Evolutionary conservation across 2,797 vertebrate genomes (phyloP).

Genomic region (Lepidocolaptes lacrymiger): DNA sequence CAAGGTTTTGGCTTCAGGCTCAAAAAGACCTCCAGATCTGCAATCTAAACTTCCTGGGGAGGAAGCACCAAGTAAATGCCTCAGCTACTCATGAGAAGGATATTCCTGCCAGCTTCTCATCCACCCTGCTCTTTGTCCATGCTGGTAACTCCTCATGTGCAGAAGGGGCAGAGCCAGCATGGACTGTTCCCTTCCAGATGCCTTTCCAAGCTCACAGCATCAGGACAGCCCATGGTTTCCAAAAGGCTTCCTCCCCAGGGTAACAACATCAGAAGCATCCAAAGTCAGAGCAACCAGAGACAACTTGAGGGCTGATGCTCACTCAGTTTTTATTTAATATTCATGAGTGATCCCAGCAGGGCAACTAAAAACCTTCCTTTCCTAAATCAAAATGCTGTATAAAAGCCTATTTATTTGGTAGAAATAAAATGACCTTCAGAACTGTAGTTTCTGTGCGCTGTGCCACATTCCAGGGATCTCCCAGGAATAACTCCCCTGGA

Average conservation of each 20-base stretch:
- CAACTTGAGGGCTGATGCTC: not conserved
- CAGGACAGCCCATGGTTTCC: not conserved
- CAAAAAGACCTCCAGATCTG: not conserved
- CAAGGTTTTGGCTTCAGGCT: slow-evolving; percentile 11
- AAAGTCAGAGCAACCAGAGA: not conserved
- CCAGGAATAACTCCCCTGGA: not conserved
- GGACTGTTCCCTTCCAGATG: not conserved
- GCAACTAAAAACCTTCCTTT: slow-evolving; percentile 59
- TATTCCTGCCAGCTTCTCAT: not conserved
- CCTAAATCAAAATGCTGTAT: slow-evolving; percentile 57
- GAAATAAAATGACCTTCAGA: slow-evolving; percentile 61
- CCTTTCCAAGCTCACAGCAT: not conserved
- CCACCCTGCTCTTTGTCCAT: too few relatives aligned
- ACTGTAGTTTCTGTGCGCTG: not conserved
- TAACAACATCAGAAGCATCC: not conserved
- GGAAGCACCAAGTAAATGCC: not conserved
- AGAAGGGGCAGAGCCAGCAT: not conserved
- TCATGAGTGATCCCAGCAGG: slow-evolving; percentile 58
- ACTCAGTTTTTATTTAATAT: not conserved
- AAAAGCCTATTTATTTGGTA: slow-evolving; percentile 50
- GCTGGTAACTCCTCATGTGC: not conserved
- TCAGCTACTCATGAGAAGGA: not conserved
- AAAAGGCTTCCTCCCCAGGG: not conserved
- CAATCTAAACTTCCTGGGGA: not conserved
- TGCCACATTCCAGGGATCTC: not conserved